Evolutionary conservation across 1,140 invertebrate genomes (phyloP).

Genomic region (Danaus melanippus): DNA sequence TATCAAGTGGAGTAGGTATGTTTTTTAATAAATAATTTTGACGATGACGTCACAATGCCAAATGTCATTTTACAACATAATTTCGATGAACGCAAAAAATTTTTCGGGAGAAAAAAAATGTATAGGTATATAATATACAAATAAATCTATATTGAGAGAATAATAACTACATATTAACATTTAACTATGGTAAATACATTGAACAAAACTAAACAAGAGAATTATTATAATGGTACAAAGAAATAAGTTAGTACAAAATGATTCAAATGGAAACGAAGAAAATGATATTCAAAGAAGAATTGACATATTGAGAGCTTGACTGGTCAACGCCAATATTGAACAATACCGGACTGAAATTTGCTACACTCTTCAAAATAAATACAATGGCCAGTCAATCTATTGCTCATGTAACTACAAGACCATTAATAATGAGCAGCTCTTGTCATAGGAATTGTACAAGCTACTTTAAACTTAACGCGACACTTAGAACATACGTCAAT

Average conservation of each 20-base stretch:
- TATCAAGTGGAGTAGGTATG: no score
- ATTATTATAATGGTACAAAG: no score
- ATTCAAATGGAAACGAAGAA: slow-evolving; percentile 3
- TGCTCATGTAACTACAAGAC: slow-evolving; percentile 40
- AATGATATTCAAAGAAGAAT: slow-evolving; percentile 11
- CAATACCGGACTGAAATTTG: slow-evolving; percentile 31
- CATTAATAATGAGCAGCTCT: slow-evolving; percentile 41
- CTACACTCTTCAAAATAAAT: slow-evolving; percentile 30
- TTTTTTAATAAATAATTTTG: no score
- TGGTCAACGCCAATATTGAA: slow-evolving; percentile 33
- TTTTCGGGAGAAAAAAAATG: no score
- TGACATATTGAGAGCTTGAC: slow-evolving; percentile 30
- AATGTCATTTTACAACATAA: no score
- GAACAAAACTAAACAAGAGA: no score
- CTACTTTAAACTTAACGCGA: slow-evolving; percentile 6
- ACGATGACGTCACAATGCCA: no score
- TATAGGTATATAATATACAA: no score
- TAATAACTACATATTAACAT: no score
- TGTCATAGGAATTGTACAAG: slow-evolving; percentile 26
- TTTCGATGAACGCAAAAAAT: no score
- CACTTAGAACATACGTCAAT: background rate
- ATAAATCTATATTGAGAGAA: no score
- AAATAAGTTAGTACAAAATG: background rate
- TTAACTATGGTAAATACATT: no score
- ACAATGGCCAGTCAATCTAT: slow-evolving; percentile 29